A percentile compares a stretch with the other conserved stretches of the same genome.
Evolutionary conservation across 2,797 vertebrate species (phyloP).

Genomic region (Trachurus trachurus): DNA sequence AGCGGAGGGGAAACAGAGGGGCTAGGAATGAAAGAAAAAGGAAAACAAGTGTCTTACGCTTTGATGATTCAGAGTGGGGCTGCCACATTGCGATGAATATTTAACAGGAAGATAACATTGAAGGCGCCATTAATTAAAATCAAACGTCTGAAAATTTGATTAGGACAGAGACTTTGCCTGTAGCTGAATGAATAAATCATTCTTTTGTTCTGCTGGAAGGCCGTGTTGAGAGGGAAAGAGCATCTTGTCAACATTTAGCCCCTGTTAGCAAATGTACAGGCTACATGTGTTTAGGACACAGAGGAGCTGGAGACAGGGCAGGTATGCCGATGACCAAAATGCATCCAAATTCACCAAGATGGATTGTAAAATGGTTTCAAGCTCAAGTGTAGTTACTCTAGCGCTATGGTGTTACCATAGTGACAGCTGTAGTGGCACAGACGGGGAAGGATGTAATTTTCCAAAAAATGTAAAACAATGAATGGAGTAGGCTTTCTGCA

Average conservation of each 20-base stretch:
- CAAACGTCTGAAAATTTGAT: conserved; percentile 85
- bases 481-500: conserved; percentile 12
- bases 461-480: neutral
- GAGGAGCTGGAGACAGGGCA: conserved; percentile 11
- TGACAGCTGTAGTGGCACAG: neutral
- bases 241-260: conserved; percentile 80
- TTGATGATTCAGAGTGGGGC: conserved; percentile 65
- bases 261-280: conserved; percentile 56
- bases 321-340: neutral
- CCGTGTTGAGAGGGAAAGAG: conserved; percentile 62
- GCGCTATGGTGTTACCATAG: conserved; percentile 1
- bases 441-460: neutral
- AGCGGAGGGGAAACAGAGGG: conserved; percentile 30
- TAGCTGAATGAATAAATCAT: conserved; percentile 83
- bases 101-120: conserved; percentile 82
- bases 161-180: conserved; percentile 75
- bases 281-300: conserved; percentile 58
- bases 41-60: conserved; percentile 69
- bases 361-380: neutral
- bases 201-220: conserved; percentile 75
- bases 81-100: conserved; percentile 80
- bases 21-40: conserved; percentile 49
- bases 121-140: conserved; percentile 84
- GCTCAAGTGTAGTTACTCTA: neutral
- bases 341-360: neutral